Base-by-base conservation (phyloP, 2,888 invertebrate genomes). In the Arge pagana region DNA sequence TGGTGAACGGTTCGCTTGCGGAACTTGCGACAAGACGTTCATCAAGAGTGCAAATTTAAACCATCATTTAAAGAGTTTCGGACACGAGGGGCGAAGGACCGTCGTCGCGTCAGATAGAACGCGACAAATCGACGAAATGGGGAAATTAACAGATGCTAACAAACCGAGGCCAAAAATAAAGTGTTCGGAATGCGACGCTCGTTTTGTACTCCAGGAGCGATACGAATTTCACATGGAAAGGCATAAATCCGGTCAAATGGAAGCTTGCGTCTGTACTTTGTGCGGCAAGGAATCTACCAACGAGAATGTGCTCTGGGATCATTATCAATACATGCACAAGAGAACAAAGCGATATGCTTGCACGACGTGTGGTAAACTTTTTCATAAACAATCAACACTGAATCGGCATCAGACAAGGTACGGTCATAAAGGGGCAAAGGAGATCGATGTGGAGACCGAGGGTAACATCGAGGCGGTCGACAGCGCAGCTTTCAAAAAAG, bases 271-370 rank as follows among this genome's bases (percentile, higher is more conserved):
- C 4, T 51, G 50, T 15, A 26, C 16, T 11, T 18, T 51, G 10
- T 51, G 50, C n/a, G 50, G 50, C 7, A 51, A 43, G 26, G 50
- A 51, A 19, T 51, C 50, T 2, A 51, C 50, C 8, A 51, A 51
- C 19, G 50, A 51, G 19, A 51, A 51, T 23, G 50, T 51, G 13
- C 36, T 51, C 5, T 51, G 50, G 50, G 50, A 51, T 40, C 50
- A 51, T 11, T 51, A 51, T 51, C 50, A 51, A 35, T 51, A 51
- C 19, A 51, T 51, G 50, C 50, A 51, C 16, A 51, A 51, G n/a
- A 41, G 50, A 11, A 51, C 50, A 8, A 51, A 43, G 19, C 50
- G 50, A 13, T 51, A 51, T n/a, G 50, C 42, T 26, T 51, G 50
- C 33, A 51, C 50, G 15, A 51, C 50, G n/a, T 51, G 50, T 19